Evolutionary conservation across 2,888 invertebrate species (phyloP), one percentile per base, ranked within the genome.

Genomic region (Nomada fabriciana): DNA sequence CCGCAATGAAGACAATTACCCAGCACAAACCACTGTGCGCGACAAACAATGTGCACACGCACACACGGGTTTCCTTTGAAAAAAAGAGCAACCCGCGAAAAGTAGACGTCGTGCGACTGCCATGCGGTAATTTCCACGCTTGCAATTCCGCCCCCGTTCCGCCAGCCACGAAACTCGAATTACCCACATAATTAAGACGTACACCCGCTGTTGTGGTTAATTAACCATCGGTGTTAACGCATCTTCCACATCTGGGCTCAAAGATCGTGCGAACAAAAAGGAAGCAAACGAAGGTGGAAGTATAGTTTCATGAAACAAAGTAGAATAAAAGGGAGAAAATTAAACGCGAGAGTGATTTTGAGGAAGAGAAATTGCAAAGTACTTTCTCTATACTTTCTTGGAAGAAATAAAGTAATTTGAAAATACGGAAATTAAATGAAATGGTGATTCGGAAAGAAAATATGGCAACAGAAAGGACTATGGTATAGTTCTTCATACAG

Each of bases 201-300:
- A 50, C 47, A 13, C 68, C 18, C 59, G 11, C n/a, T 52, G 73
- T 55, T 36, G 13, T n/a, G 36, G 36, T 53, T 74, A 83, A 82
- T 83, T 83, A 83, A 71, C 78, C 74, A 50, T 13, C 57, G 42
- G 15, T n/a, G 15, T 67, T 70, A 64, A 64, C 42, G 60, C 36
- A 4, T 20, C 68, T 47, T 53, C 25, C 29, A 59, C 52, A n/a
- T 59, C 60, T 42, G 53, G 29, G n/a, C 18, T 11, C 71, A 52
- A 42, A 71, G 42, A 65, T 65, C 59, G 25, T n/a, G 57, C 55
- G 42, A 60, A 36, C 1, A 36, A 36, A 36, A 36, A 36, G 7
- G 36, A 5, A 5, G 29, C 2, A 15, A 20, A 67, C n/a, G 7
- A 4, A 53, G 36, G 9, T 15, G 13, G 29, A 65, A 65, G 15